These are phyloP conservation scores for Parnassius glacialis DNA, from an alignment of 2,888 invertebrate genomes.

Conservation along the genomic window DNA sequence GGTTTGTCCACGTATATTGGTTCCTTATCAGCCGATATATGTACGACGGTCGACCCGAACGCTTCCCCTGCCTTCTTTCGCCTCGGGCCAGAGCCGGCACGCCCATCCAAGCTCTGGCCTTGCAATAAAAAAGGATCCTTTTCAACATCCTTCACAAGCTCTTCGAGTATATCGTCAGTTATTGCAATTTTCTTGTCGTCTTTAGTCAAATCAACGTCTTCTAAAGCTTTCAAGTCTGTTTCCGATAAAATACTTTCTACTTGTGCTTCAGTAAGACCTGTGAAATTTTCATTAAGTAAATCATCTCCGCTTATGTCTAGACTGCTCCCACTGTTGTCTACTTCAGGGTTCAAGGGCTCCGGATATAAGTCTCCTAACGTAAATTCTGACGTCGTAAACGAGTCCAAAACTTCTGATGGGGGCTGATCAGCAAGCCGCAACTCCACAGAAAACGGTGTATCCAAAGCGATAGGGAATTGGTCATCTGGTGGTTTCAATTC, in stretches of 20 bases:
- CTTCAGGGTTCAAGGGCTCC: conserved; percentile 41
- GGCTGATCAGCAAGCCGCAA: conserved; percentile 58
- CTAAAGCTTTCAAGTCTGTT: conserved; percentile 54
- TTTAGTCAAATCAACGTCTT: conserved; percentile 45
- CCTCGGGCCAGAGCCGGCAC: conserved; percentile 63
- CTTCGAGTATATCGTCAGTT: conserved; percentile 52
- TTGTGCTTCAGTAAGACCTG: conserved; percentile 61
- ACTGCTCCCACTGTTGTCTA: conserved; percentile 43
- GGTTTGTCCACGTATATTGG: conserved; percentile 45
- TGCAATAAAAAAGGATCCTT: conserved; percentile 73
- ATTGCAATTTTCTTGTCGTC: conserved; percentile 46
- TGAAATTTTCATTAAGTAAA: conserved; percentile 52
- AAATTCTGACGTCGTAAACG: conserved; percentile 78
- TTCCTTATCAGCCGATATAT: conserved; percentile 46
- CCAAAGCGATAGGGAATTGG: conserved; percentile 54
- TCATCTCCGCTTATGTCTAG: conserved; percentile 54
- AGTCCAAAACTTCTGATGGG: conserved; percentile 57
- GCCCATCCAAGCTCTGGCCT: conserved; percentile 69
- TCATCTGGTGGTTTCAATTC: conserved; percentile 48
- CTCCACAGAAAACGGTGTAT: conserved; percentile 76
- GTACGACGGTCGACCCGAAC: conserved; percentile 58
- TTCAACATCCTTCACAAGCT: conserved; percentile 46
- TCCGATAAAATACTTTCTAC: conserved; percentile 65
- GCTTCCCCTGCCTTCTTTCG: conserved; percentile 44
- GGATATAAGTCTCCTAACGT: conserved; percentile 67